These are phyloP conservation scores for Leptinotarsa lineolata DNA, from an alignment of 1,140 invertebrate species.

Conservation along the genomic window DNA sequence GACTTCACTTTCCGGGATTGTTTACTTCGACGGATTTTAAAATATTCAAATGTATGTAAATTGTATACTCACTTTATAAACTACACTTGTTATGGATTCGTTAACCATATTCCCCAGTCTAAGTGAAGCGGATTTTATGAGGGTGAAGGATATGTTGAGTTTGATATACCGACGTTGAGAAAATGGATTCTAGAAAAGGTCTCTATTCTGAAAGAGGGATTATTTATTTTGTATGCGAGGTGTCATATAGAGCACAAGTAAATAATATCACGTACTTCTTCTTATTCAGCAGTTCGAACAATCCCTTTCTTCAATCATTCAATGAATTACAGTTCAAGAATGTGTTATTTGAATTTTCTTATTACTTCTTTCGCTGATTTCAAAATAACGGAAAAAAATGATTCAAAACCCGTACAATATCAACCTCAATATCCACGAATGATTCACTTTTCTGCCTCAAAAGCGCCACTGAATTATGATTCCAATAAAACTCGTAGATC, in stretches of 20 bases:
- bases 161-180: not conserved
- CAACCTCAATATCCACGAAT: too few relatives aligned
- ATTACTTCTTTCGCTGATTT: too few relatives aligned
- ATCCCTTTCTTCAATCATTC: too few relatives aligned
- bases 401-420: too few relatives aligned
- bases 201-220: not conserved
- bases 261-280: too few relatives aligned
- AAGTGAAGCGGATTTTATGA: not conserved
- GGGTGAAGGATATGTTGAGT: slow-evolving; percentile 2
- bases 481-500: not conserved
- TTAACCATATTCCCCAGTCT: not conserved
- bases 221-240: not conserved
- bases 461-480: not conserved
- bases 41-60: not conserved
- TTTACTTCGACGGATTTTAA: not conserved
- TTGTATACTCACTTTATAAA: not conserved
- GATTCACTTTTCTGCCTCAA: too few relatives aligned
- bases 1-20: not conserved
- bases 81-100: not conserved
- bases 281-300: too few relatives aligned
- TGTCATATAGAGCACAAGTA: too few relatives aligned
- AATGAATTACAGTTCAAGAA: too few relatives aligned
- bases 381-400: too few relatives aligned
- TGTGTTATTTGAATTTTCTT: too few relatives aligned
- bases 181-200: not conserved